Conservation (phyloP, 2,888 invertebrate species). For the Shargacucullia verbasci region DNA sequence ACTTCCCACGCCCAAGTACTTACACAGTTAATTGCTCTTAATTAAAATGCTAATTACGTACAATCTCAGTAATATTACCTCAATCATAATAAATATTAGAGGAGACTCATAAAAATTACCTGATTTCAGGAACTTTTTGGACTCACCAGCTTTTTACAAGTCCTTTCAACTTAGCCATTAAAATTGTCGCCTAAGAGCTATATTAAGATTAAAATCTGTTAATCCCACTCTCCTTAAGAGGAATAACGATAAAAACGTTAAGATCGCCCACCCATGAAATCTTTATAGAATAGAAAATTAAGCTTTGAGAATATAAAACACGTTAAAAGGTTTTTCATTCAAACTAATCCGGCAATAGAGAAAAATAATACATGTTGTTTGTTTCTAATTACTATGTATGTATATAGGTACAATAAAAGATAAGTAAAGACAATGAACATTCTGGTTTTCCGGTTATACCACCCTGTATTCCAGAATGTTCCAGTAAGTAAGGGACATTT, state of each 20-base stretch:
- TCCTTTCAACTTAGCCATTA: slow-evolving; percentile 44
- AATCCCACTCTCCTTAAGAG: slow-evolving; percentile 52
- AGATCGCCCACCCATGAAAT: slow-evolving; percentile 45
- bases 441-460: too few relatives aligned
- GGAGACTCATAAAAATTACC: slow-evolving; percentile 14
- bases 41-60: slow-evolving; percentile 37
- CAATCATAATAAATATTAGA: slow-evolving; percentile 25
- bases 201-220: slow-evolving; percentile 68
- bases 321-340: too few relatives aligned
- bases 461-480: too few relatives aligned
- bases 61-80: slow-evolving; percentile 23
- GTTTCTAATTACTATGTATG: too few relatives aligned
- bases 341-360: too few relatives aligned
- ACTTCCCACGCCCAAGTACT: slow-evolving; percentile 21
- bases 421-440: too few relatives aligned
- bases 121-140: slow-evolving; percentile 21
- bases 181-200: slow-evolving; percentile 55
- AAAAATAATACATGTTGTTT: too few relatives aligned
- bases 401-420: too few relatives aligned
- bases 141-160: slow-evolving; percentile 23
- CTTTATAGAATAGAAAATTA: slow-evolving; percentile 45
- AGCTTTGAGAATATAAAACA: too few relatives aligned
- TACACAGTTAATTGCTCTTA: slow-evolving; percentile 18
- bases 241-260: slow-evolving; percentile 52
- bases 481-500: too few relatives aligned